A percentile compares a stretch with the other conserved stretches of the same genome.
Evolutionary conservation across 2,113 vertebrate genomes (phyloP).

Genomic region (Oncorhynchus nerka): DNA sequence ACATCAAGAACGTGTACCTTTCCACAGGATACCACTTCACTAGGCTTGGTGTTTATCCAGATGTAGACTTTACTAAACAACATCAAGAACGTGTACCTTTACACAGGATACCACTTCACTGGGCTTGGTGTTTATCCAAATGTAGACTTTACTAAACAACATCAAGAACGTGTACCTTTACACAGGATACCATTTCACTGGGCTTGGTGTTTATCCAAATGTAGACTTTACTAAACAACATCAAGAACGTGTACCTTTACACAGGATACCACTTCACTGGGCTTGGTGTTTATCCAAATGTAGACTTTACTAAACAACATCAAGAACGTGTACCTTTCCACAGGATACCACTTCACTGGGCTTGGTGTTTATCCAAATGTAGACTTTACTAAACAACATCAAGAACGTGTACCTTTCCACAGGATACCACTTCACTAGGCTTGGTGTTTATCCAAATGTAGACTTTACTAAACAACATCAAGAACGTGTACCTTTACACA

Average conservation of each 20-base stretch:
- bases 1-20: background rate
- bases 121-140: background rate
- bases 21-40: too few relatives aligned
- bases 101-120: too few relatives aligned
- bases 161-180: background rate
- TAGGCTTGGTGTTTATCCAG: background rate
- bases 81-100: constrained; percentile 16
- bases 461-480: background rate
- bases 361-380: background rate
- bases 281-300: background rate
- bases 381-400: background rate
- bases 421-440: too few relatives aligned
- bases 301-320: background rate
- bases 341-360: too few relatives aligned
- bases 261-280: too few relatives aligned
- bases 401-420: background rate
- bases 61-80: background rate
- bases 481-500: background rate
- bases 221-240: background rate
- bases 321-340: background rate
- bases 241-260: background rate
- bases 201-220: background rate
- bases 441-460: background rate
- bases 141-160: background rate
- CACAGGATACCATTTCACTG: too few relatives aligned